These are phyloP conservation scores for Furcifer pardalis DNA, from an alignment of 2,797 vertebrate genomes.

Conservation along the genomic window DNA sequence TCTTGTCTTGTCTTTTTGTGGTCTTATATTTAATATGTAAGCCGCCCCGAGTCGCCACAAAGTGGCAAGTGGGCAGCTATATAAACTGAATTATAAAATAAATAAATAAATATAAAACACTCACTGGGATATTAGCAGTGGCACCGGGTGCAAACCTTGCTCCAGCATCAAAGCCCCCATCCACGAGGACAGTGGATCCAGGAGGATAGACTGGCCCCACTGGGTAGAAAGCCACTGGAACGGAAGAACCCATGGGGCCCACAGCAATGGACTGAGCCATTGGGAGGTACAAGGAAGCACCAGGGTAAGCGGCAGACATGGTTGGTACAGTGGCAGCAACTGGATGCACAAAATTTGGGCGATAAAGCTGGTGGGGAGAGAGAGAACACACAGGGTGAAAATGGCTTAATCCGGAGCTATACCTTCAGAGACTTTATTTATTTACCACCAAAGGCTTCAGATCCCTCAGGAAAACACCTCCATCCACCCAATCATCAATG, in stretches of 20 bases:
- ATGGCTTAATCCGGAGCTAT: neutral
- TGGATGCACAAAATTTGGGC: conserved; percentile 92
- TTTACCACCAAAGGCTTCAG: neutral
- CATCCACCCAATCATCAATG: neutral
- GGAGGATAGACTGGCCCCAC: conserved; percentile 89
- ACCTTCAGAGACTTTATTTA: neutral
- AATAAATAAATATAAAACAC: no score
- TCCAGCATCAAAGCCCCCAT: conserved; percentile 88
- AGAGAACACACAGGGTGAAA: neutral
- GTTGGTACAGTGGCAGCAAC: conserved; percentile 87
- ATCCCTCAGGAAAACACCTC: neutral
- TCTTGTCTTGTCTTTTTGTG: no score
- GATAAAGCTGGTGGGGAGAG: conserved; percentile 84
- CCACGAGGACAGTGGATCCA: conserved; percentile 90
- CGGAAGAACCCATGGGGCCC: conserved; percentile 85
- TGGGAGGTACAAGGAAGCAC: conserved; percentile 90
- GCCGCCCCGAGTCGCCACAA: no score
- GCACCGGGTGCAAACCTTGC: conserved; percentile 88
- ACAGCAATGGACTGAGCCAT: conserved; percentile 88
- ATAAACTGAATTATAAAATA: no score
- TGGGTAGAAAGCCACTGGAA: conserved; percentile 94
- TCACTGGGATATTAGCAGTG: conserved; percentile 88
- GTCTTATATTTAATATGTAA: no score
- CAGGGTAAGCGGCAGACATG: conserved; percentile 90
- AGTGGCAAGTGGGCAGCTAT: no score